phyloP scores from a whole-genome alignment of 2,797 vertebrate species.

The Podarcis siculus region DNA sequence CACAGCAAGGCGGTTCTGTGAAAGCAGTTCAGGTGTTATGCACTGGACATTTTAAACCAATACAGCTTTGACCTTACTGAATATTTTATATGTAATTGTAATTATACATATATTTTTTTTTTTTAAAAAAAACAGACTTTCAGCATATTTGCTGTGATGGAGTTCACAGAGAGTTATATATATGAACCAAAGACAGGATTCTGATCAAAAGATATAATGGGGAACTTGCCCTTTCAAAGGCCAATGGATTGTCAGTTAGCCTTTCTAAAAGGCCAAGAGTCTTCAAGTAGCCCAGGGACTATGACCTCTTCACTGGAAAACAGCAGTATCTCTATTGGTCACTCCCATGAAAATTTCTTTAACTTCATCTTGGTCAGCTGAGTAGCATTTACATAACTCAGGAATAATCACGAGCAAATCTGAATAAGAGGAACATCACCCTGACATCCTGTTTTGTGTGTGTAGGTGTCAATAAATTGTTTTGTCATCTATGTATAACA shows the following conservation, averaged over 20 bases:
- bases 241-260: slow-evolving; percentile 71
- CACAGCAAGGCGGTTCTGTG: too few relatives aligned
- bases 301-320: slow-evolving; percentile 63
- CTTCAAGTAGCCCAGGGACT: slow-evolving; percentile 55
- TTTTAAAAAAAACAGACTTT: background rate
- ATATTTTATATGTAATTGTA: background rate
- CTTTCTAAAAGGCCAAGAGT: slow-evolving; percentile 71
- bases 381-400: slow-evolving; percentile 1
- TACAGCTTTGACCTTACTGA: background rate
- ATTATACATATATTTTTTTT: too few relatives aligned
- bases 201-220: slow-evolving; percentile 53
- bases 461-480: background rate
- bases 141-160: background rate
- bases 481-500: background rate
- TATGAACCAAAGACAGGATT: slow-evolving; percentile 61
- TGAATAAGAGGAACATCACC: background rate
- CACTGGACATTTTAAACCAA: background rate
- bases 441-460: background rate
- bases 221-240: slow-evolving; percentile 73
- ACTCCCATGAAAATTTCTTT: slow-evolving; percentile 27
- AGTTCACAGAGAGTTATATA: background rate
- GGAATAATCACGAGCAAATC: background rate
- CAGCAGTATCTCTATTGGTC: slow-evolving; percentile 38
- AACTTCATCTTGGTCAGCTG: background rate
- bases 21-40: background rate